These are phyloP conservation scores for Oxyteleia sp. DNA, from an alignment of 2,888 invertebrate genomes.

Conservation along the genomic window DNA sequence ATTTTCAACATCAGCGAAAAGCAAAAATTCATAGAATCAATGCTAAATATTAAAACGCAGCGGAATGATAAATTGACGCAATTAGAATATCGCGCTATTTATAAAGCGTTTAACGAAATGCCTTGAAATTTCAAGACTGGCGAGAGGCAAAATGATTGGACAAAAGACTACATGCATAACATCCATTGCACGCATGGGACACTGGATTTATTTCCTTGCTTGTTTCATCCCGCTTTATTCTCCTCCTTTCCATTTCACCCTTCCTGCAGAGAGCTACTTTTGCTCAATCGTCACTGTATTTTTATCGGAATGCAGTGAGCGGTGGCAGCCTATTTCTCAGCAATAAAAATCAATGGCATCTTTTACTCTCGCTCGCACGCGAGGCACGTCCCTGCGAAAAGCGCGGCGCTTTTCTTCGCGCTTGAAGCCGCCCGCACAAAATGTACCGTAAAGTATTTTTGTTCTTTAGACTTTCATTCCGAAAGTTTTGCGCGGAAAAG, in stretches of 20 bases:
- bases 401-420: slow-evolving; percentile 41
- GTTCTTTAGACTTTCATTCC: too few relatives aligned
- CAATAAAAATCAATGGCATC: slow-evolving; percentile 74
- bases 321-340: slow-evolving; percentile 78
- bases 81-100: slow-evolving; percentile 26
- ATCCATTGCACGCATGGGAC: slow-evolving; percentile 53
- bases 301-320: slow-evolving; percentile 75
- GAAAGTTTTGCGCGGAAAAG: too few relatives aligned
- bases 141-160: slow-evolving; percentile 45
- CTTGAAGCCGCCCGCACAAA: slow-evolving; percentile 37
- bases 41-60: too few relatives aligned
- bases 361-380: slow-evolving; percentile 74
- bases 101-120: slow-evolving; percentile 46
- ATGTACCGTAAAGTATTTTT: too few relatives aligned
- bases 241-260: slow-evolving; percentile 58
- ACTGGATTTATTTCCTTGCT: slow-evolving; percentile 66
- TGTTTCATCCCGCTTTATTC: slow-evolving; percentile 66
- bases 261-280: slow-evolving; percentile 62
- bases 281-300: slow-evolving; percentile 71
- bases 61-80: slow-evolving; percentile 15
- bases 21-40: too few relatives aligned
- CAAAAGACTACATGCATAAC: slow-evolving; percentile 61
- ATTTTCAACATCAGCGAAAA: too few relatives aligned
- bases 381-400: slow-evolving; percentile 78
- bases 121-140: slow-evolving; percentile 36